Base-by-base conservation (phyloP, 1,140 invertebrate genomes). In the Dendrolimus punctatus region DNA sequence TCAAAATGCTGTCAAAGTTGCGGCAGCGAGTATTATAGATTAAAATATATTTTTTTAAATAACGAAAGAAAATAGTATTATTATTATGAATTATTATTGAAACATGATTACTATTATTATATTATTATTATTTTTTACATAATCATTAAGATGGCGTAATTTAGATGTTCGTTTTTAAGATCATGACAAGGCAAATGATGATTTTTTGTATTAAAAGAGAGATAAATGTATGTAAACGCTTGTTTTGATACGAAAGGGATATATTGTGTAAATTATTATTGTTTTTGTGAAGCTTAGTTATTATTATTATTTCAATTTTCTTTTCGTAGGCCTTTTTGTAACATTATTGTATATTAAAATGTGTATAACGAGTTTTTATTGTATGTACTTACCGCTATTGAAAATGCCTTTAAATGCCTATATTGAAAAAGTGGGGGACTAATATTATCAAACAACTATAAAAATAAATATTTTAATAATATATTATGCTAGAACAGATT, bases 81-180 rank as follows among this genome's bases (percentile, higher is more conserved):
- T 66, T 62, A 69, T 59, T 68, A 77, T 51, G 60, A 71, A 42
- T n/a, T 7, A 42, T 23, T 23, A 23, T 23, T 23, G 23, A 23
- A 23, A 23, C 23, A 23, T 23, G 1, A 23, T 23, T 23, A 23
- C 23, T 48, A 48, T 23, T 48, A 38, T 6, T 48, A 36, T 8
- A 38, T 48, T 38, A 46, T 76, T 68, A 68, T 64, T 38, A 53
- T 73, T 74, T 69, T 79, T 71, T 80, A 73, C 76, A 62, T 49
- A 75, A 73, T 70, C 73, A 73, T 55, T 85, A 85, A 81, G 81
- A 85, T 82, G 81, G 81, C 79, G 80, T 85, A 83, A 76, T 77
- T 83, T 80, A 83, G 81, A 78, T 79, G 78, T 80, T 82, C 73
- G 63, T 66, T 68, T 71, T 71, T 68, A 67, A 76, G 72, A 81